These are phyloP conservation scores for Macquaria ambigua DNA, from an alignment of 2,113 vertebrate species.

Conservation along the genomic window DNA sequence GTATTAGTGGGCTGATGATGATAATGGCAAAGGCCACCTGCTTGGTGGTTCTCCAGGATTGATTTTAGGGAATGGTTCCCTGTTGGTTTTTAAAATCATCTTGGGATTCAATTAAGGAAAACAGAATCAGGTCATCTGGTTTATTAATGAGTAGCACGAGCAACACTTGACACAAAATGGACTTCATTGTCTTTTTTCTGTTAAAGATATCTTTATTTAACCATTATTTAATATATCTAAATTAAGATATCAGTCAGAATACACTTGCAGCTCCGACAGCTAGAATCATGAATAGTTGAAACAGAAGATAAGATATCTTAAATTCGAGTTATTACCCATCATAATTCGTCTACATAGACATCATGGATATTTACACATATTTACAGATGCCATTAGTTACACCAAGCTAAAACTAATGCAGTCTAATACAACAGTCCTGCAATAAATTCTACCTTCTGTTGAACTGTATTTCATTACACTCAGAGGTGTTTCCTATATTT, in stretches of 20 bases:
- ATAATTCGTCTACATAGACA: not conserved
- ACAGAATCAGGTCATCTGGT: not conserved
- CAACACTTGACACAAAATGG: not conserved
- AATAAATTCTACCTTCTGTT: too few species aligned
- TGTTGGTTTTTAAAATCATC: not conserved
- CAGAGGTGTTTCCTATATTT: too few species aligned
- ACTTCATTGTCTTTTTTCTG: not conserved
- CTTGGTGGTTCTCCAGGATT: conserved; percentile 12
- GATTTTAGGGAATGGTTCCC: not conserved
- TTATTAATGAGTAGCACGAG: not conserved
- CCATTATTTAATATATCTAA: not conserved
- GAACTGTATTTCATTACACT: too few species aligned
- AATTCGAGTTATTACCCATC: not conserved
- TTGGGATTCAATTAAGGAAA: conserved; percentile 31
- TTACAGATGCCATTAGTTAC: not conserved
- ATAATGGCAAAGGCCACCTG: conserved; percentile 42
- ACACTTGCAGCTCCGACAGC: too few species aligned
- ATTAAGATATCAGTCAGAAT: not conserved
- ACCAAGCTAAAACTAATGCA: too few species aligned
- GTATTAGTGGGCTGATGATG: conserved; percentile 37
- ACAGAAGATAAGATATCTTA: not conserved
- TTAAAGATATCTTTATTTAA: conserved; percentile 15
- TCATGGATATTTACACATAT: not conserved
- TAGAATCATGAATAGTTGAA: too few species aligned
- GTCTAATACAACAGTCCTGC: too few species aligned